Percentiles rank a stretch among this genome's conserved stretches.
Conservation (phyloP, 2,113 vertebrate species). For the Eudyptes chrysolophus region DNA sequence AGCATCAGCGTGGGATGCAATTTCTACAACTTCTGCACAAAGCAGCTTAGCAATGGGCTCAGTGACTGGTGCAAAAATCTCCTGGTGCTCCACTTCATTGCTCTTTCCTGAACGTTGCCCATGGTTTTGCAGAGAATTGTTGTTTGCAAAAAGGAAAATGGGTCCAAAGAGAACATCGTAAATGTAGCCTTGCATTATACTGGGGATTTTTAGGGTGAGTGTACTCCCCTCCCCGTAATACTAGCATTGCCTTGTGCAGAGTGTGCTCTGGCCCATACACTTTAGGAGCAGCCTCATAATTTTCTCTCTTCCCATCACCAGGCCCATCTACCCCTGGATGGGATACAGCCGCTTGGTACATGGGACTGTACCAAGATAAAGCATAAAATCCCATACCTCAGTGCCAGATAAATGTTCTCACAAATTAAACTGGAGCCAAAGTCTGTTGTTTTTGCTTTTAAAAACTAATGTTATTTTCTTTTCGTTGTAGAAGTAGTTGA, state of each 20-base stretch:
- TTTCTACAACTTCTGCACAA: slow-evolving; percentile 43
- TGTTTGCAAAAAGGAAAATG: neutral
- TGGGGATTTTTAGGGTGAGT: neutral
- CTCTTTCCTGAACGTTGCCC: neutral
- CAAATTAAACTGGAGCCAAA: neutral
- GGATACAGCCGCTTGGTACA: accelerated
- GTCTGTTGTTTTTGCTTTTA: neutral
- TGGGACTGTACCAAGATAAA: neutral
- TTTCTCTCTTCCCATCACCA: neutral
- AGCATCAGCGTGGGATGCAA: neutral
- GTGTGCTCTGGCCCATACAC: neutral
- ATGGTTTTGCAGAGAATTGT: neutral
- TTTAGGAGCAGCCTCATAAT: neutral
- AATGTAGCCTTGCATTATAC: neutral
- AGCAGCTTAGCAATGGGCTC: slow-evolving; percentile 37
- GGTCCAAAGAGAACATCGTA: neutral
- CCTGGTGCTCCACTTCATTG: neutral
- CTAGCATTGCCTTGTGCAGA: neutral
- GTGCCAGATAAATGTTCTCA: neutral
- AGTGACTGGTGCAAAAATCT: neutral
- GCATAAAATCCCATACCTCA: neutral
- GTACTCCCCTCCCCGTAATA: neutral
- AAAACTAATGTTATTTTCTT: neutral
- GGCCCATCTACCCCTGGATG: neutral
- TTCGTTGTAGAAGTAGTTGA: neutral